These are phyloP conservation scores for Gobius niger DNA, from an alignment of 2,113 vertebrate species.

Conservation along the genomic window DNA sequence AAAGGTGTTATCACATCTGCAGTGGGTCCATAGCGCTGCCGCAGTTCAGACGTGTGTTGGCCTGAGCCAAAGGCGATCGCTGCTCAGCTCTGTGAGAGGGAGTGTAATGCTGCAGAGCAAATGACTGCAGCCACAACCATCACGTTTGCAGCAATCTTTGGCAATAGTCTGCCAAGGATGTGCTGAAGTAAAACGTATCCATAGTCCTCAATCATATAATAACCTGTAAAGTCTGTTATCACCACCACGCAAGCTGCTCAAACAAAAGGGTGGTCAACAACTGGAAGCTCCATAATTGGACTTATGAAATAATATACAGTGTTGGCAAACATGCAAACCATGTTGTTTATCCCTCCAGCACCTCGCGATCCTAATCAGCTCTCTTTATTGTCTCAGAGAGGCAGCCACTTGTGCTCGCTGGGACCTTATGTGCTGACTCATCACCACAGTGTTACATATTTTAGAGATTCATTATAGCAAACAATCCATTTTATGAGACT, in stretches of 20 bases:
- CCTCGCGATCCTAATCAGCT: constrained; percentile 34
- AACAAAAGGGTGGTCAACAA: constrained; percentile 20
- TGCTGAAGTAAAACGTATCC: constrained; percentile 3
- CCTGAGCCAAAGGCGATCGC: constrained; percentile 40
- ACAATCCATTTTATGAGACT: background rate
- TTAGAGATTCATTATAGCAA: constrained; percentile 6
- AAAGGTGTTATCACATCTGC: constrained; percentile 39
- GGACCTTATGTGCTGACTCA: constrained; percentile 23
- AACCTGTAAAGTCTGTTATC: background rate
- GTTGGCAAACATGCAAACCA: constrained; percentile 38
- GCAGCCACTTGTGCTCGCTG: constrained; percentile 22
- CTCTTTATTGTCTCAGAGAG: constrained; percentile 25
- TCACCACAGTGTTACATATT: constrained; percentile 24
- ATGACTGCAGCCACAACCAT: constrained; percentile 53
- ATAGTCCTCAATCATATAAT: constrained; percentile 10
- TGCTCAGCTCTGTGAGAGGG: constrained; percentile 28
- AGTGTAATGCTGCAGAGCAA: constrained; percentile 51
- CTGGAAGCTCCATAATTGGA: constrained; percentile 31
- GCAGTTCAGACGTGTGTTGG: constrained; percentile 43
- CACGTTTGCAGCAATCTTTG: constrained; percentile 43
- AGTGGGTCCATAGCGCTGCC: constrained; percentile 56
- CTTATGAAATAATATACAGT: constrained; percentile 34
- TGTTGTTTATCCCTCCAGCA: constrained; percentile 39
- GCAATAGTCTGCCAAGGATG: background rate
- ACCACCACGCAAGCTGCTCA: constrained; percentile 15